Evolutionary conservation across 2,797 vertebrate genomes (phyloP).

Genomic region (Emys orbicularis): DNA sequence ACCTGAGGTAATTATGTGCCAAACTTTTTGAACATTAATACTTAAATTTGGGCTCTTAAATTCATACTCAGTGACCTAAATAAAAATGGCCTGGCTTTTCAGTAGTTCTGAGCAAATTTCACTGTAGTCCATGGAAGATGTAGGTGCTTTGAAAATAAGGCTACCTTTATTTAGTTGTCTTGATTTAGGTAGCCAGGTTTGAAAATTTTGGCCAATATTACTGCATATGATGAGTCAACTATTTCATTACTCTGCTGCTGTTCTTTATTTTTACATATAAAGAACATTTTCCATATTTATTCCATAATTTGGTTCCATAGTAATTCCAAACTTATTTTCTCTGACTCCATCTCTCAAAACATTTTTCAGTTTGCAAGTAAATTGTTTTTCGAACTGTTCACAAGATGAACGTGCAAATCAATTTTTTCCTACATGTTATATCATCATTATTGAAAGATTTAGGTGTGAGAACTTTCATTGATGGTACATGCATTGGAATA

Average conservation of each 20-base stretch:
- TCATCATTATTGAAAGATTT: not conserved
- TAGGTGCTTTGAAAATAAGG: not conserved
- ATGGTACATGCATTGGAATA: not conserved
- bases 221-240: not conserved
- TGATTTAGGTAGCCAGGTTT: not conserved
- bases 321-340: not conserved
- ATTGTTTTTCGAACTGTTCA: not conserved
- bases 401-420: not conserved
- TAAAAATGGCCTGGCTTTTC: not conserved
- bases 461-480: not conserved
- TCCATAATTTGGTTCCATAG: not conserved
- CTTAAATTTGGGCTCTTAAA: not conserved
- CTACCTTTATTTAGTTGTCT: not conserved
- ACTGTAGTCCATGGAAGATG: not conserved
- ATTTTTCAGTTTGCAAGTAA: not conserved
- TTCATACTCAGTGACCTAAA: not conserved
- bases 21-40: not conserved
- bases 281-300: not conserved
- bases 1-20: slow-evolving; percentile 12
- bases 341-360: not conserved
- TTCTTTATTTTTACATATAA: not conserved
- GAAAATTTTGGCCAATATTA: not conserved
- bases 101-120: not conserved
- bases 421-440: not conserved
- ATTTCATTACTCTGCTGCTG: not conserved